Percentiles rank a stretch among this genome's conserved stretches.
Conservation (phyloP, 2,113 vertebrate genomes). For the Galbula dea region DNA sequence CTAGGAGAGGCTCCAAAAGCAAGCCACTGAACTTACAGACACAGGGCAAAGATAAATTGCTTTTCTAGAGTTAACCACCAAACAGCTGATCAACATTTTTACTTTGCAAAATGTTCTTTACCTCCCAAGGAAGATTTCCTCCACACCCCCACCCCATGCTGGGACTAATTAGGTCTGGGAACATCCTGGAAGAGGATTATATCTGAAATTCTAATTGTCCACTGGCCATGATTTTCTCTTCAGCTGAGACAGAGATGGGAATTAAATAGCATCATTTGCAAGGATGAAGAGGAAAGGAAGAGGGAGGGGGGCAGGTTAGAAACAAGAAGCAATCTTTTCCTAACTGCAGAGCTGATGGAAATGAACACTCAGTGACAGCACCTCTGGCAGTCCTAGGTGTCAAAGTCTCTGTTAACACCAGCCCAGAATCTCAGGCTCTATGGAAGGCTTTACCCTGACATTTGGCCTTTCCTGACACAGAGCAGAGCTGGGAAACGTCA, state of each 20-base stretch:
- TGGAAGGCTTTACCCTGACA: background rate
- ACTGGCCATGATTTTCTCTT: background rate
- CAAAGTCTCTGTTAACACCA: background rate
- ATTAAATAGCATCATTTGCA: background rate
- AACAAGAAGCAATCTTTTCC: background rate
- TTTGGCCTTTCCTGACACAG: background rate
- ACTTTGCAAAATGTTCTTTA: background rate
- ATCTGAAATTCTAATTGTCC: background rate
- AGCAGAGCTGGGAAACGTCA: conserved; percentile 1
- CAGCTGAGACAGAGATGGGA: background rate
- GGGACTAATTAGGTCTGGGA: background rate
- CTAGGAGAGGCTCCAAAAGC: background rate
- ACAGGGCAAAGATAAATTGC: background rate
- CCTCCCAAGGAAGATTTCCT: background rate
- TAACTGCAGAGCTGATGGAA: background rate
- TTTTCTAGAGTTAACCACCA: background rate
- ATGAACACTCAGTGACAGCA: background rate
- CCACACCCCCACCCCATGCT: background rate
- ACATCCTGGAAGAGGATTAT: background rate
- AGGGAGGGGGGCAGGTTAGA: background rate
- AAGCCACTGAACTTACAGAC: background rate
- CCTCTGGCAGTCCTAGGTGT: background rate
- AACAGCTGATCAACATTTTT: background rate
- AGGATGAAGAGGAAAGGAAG: background rate
- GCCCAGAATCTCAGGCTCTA: background rate